Evolutionary conservation across 64 coral and sea anemone species (phyloP).

Genomic region (Platygyra sinensis): DNA sequence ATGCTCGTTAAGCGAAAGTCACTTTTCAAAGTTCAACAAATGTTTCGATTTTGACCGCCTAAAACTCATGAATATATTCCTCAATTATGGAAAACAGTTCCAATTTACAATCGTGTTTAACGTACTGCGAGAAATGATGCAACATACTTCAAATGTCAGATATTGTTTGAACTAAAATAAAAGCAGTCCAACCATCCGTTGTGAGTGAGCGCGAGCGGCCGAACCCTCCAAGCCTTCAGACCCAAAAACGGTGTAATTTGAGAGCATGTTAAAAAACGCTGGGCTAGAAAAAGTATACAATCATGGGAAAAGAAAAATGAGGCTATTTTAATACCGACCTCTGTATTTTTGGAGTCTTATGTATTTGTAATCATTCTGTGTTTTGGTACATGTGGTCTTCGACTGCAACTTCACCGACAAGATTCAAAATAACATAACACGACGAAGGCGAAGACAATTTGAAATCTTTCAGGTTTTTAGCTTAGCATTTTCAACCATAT

Average conservation of each 20-base stretch:
- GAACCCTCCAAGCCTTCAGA: background rate
- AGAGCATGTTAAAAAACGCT: background rate
- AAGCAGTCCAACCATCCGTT: background rate
- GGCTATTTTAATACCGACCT: background rate
- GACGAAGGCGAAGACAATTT: background rate
- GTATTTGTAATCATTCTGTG: constrained; percentile 5
- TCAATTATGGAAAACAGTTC: constrained; percentile 66
- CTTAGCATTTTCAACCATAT: background rate
- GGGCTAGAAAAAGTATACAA: background rate
- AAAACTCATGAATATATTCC: constrained; percentile 76
- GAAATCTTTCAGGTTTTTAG: background rate
- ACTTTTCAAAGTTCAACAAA: constrained; percentile 29
- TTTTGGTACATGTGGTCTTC: constrained; percentile 41
- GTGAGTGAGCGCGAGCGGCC: background rate
- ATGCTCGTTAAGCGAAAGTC: constrained; percentile 32
- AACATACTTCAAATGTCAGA: constrained; percentile 57
- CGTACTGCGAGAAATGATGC: constrained; percentile 1
- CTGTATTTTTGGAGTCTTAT: constrained; percentile 6
- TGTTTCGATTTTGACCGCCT: constrained; percentile 33
- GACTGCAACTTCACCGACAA: background rate
- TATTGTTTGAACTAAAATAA: constrained; percentile 32
- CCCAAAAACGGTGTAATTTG: constrained; percentile 4
- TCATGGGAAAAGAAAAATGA: background rate
- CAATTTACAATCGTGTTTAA: constrained; percentile 21
- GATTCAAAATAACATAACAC: background rate